Base-by-base conservation (phyloP, 2,113 vertebrate species). In the Dascyllus trimaculatus region DNA sequence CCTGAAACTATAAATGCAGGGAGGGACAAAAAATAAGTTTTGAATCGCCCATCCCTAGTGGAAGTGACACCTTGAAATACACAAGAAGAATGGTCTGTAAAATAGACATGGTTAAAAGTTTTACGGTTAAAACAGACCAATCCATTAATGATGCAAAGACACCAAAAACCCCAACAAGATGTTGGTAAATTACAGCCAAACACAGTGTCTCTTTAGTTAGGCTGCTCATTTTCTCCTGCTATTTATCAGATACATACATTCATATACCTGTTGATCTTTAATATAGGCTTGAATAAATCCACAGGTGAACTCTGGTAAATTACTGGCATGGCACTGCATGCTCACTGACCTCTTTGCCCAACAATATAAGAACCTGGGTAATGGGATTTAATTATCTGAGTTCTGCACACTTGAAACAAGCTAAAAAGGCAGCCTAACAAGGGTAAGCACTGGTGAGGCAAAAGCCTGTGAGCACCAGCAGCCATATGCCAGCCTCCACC, bases 401-500 rank as follows among this genome's bases (percentile, higher is more conserved):
- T n/a, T 49, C 43, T 56, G 58, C 60, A 51, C 63, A 43, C 75
- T 46, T 46, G 2, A 83, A 87, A 85, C 63, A 60, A 63, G 76
- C 59, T 73, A n/a, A 70, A 83, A 73, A 78, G 43, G 52, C 65
- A 4, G 74, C 29, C 75, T 71, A 81, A 83, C 84, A 66, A 70
- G 85, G 78, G 64, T 54, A 60, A 52, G 80, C 65, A 72, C 75
- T 54, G 48, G 49, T 63, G 76, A 82, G 80, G 75, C 71, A 68
- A 61, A 75, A 69, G 71, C 56, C 66, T 78, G 71, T 40, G 46
- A 88, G 87, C 78, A 58, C 56, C 40, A 26, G 68, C 63, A 72
- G 83, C 81, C 92, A 83, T 86, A 88, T 89, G 85, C 85, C 88
- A 86, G 87, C 81, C 71, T 79, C 88, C 88, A 80, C 92, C 92